A percentile compares a stretch with the other conserved stretches of the same genome.
phyloP scores from a whole-genome alignment of 2,888 invertebrate species.

The Amphipyra tragopoginis region DNA sequence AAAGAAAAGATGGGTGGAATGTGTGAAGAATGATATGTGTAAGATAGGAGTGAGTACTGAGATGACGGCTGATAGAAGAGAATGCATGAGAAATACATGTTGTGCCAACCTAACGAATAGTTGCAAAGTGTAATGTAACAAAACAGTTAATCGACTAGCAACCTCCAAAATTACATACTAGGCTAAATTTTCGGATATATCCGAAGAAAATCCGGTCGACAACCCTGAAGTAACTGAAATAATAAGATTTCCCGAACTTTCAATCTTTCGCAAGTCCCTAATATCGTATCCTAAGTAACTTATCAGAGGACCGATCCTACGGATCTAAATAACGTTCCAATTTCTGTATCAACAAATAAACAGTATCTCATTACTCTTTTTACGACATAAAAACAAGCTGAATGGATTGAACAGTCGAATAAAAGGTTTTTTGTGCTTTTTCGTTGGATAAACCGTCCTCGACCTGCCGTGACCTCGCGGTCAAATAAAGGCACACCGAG shows the following conservation, averaged over 20 bases:
- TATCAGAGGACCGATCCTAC: conserved; percentile 30
- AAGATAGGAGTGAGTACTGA: too few species aligned
- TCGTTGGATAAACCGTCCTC: conserved; percentile 28
- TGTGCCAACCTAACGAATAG: too few species aligned
- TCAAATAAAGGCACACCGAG: conserved; percentile 19
- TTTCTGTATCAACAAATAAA: conserved; percentile 40
- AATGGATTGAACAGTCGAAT: conserved; percentile 33
- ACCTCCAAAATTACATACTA: neutral
- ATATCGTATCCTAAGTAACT: conserved; percentile 32
- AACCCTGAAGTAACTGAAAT: conserved; percentile 21
- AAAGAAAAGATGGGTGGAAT: too few species aligned
- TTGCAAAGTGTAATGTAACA: too few species aligned
- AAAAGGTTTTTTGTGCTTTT: conserved; percentile 25
- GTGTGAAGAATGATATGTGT: too few species aligned
- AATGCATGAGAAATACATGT: too few species aligned
- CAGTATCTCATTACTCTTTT: conserved; percentile 39
- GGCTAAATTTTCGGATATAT: neutral
- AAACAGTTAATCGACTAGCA: too few species aligned
- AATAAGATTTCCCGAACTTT: conserved; percentile 26
- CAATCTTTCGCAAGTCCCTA: conserved; percentile 20
- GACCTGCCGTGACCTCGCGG: conserved; percentile 46
- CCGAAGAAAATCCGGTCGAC: neutral
- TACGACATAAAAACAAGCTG: conserved; percentile 28
- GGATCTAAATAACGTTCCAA: conserved; percentile 17
- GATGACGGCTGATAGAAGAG: too few species aligned